Percentiles rank a stretch among this genome's conserved stretches.
Evolutionary conservation across 2,888 invertebrate species (phyloP).

Genomic region (Sminthurinus aureus): DNA sequence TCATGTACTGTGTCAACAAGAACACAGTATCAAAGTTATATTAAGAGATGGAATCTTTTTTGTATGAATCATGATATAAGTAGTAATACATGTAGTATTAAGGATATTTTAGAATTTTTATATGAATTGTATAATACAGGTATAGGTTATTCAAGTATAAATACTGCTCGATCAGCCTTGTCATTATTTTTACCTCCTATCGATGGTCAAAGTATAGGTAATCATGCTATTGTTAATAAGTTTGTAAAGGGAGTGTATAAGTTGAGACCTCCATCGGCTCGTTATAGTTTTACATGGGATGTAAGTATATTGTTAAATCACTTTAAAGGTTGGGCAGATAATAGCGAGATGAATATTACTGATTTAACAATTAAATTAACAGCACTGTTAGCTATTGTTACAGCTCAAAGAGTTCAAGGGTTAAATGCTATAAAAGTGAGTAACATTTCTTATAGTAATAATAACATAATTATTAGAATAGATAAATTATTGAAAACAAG

Average conservation of each 20-base stretch:
- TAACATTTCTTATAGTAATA: background rate
- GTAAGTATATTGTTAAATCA: background rate
- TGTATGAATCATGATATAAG: too few species aligned
- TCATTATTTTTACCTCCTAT: background rate
- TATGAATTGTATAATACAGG: background rate
- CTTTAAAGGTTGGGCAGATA: background rate
- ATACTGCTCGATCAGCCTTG: background rate
- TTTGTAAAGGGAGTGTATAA: constrained; percentile 3
- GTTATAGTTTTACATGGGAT: constrained; percentile 3
- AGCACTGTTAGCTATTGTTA: background rate
- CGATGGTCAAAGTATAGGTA: background rate
- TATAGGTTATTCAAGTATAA: constrained; percentile 1
- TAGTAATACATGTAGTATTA: too few species aligned
- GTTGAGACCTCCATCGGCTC: background rate
- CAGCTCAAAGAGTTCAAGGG: constrained; percentile 13
- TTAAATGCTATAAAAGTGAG: background rate
- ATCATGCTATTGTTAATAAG: background rate
- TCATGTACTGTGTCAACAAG: background rate
- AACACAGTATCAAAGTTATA: background rate
- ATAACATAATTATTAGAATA: background rate
- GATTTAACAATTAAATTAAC: background rate
- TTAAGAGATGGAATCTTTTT: background rate
- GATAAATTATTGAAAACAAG: constrained; percentile 25
- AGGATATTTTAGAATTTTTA: background rate
- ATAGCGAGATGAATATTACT: background rate